These are phyloP conservation scores for Eristalis intricaria DNA, from an alignment of 2,888 invertebrate genomes.

Conservation along the genomic window DNA sequence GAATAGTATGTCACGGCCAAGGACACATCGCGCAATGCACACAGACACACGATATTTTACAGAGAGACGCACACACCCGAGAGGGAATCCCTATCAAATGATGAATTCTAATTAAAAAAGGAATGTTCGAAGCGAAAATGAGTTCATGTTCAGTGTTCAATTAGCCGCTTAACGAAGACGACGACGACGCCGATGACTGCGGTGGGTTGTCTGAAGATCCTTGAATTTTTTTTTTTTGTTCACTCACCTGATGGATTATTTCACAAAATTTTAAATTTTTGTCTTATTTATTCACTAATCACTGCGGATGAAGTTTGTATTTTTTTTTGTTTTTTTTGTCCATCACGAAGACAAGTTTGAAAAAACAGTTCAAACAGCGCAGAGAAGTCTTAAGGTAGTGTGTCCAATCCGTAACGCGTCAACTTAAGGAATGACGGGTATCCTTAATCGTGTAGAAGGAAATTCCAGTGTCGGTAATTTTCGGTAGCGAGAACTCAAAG, in stretches of 20 bases:
- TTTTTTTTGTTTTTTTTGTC: background rate
- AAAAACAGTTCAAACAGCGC: slow-evolving; percentile 14
- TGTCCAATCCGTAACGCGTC: slow-evolving; percentile 70
- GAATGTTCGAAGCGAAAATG: slow-evolving; percentile 68
- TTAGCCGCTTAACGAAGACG: slow-evolving; percentile 69
- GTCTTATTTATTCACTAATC: slow-evolving; percentile 24
- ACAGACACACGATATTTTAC: slow-evolving; percentile 14
- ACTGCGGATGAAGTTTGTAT: slow-evolving; percentile 1
- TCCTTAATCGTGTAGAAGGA: slow-evolving; percentile 58
- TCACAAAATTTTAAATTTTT: background rate
- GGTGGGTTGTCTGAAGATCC: background rate
- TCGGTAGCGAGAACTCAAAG: slow-evolving; percentile 40
- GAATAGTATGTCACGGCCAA: slow-evolving; percentile 70
- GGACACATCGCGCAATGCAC: slow-evolving; percentile 56
- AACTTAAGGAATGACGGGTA: slow-evolving; percentile 70
- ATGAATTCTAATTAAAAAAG: slow-evolving; percentile 69
- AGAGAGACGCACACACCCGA: slow-evolving; percentile 41
- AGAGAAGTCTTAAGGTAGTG: slow-evolving; percentile 37
- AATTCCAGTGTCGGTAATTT: slow-evolving; percentile 56
- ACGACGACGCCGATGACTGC: slow-evolving; percentile 23
- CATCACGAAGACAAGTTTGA: slow-evolving; percentile 14
- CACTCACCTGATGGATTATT: slow-evolving; percentile 64
- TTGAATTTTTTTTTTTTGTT: slow-evolving; percentile 3
- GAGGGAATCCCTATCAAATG: slow-evolving; percentile 58
- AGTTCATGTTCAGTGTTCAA: slow-evolving; percentile 69